Evolutionary conservation across 2,888 invertebrate species (phyloP).

Genomic region (Morpho deidamia): DNA sequence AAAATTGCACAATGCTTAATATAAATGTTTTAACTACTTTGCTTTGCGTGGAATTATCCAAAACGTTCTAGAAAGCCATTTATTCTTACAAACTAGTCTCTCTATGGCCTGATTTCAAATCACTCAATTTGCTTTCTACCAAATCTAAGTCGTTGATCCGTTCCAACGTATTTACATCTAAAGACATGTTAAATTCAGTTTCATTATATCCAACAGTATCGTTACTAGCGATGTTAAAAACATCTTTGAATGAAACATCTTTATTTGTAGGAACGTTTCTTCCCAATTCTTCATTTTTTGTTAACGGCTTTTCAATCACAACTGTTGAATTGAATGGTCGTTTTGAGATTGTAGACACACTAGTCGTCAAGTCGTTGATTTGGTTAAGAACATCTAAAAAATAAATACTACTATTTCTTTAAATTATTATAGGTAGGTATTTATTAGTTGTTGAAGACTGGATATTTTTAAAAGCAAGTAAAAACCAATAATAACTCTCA

Average conservation of each 20-base stretch:
- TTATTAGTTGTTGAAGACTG: too few species aligned
- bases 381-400: conserved; percentile 60
- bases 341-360: conserved; percentile 32
- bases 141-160: conserved; percentile 64
- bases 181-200: conserved; percentile 37
- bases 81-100: conserved; percentile 54
- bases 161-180: conserved; percentile 59
- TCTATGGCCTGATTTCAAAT: conserved; percentile 47
- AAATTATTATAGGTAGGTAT: too few species aligned
- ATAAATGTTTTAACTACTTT: too few species aligned
- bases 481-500: too few species aligned
- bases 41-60: too few species aligned
- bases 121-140: conserved; percentile 57
- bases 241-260: conserved; percentile 34
- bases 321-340: conserved; percentile 23
- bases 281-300: neutral
- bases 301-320: conserved; percentile 6
- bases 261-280: conserved; percentile 37
- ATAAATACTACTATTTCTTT: neutral
- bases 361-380: conserved; percentile 53
- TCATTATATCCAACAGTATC: conserved; percentile 34
- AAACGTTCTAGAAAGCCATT: neutral
- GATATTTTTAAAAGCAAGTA: too few species aligned
- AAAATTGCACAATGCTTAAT: too few species aligned
- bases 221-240: conserved; percentile 50